These are phyloP conservation scores for Sinhomidia bicolor DNA, from an alignment of 2,888 invertebrate genomes.

Conservation along the genomic window DNA sequence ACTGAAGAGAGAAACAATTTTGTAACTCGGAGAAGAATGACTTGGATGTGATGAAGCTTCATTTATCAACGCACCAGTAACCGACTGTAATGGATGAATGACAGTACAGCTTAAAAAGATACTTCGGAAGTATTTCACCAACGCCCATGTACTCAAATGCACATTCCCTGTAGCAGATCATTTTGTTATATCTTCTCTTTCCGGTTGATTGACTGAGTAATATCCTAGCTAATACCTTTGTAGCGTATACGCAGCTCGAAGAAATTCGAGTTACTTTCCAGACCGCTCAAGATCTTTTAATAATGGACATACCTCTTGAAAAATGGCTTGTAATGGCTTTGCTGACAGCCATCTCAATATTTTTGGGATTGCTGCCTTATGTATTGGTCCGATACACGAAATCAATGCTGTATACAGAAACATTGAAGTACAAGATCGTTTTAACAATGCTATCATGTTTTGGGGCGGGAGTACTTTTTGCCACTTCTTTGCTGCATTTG, in stretches of 20 bases:
- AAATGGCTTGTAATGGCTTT: slow-evolving; percentile 79
- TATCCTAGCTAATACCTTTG: no score
- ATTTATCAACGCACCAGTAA: no score
- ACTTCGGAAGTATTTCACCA: no score
- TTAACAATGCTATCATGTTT: slow-evolving; percentile 89
- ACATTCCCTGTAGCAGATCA: neutral
- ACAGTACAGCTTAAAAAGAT: no score
- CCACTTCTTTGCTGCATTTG: slow-evolving; percentile 89
- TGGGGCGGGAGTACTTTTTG: slow-evolving; percentile 88
- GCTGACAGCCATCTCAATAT: slow-evolving; percentile 76
- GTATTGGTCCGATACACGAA: slow-evolving; percentile 66
- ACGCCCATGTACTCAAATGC: no score
- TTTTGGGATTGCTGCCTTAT: slow-evolving; percentile 76
- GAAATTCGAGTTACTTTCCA: no score
- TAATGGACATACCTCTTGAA: slow-evolving; percentile 70
- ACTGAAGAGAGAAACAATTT: no score
- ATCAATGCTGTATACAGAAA: slow-evolving; percentile 52
- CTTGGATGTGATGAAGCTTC: no score
- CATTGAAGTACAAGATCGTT: slow-evolving; percentile 71
- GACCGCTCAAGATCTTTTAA: neutral
- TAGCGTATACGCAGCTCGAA: no score
- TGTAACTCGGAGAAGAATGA: no score
- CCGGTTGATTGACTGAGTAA: no score
- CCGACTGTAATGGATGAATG: no score
- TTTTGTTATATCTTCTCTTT: neutral